phyloP scores from a whole-genome alignment of 1,140 invertebrate genomes.

The Chrysopa pallens region DNA sequence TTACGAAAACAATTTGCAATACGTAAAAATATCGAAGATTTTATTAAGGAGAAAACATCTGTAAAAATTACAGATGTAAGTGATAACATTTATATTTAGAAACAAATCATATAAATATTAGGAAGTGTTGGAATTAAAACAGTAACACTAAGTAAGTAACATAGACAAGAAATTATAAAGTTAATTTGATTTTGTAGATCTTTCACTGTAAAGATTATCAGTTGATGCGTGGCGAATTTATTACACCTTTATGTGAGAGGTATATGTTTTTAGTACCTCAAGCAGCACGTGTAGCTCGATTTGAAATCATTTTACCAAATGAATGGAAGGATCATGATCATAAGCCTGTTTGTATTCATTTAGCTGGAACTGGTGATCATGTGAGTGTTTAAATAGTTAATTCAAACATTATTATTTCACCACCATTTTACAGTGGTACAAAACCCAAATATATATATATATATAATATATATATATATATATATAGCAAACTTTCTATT shows the following conservation, averaged over 20 bases:
- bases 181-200: too few relatives aligned
- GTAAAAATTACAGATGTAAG: conserved; percentile 77
- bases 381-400: conserved; percentile 34
- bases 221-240: conserved; percentile 74
- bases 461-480: too few relatives aligned
- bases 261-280: conserved; percentile 75
- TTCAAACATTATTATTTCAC: not conserved
- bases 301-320: conserved; percentile 70
- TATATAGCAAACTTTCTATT: too few relatives aligned
- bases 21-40: conserved; percentile 60
- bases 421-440: too few relatives aligned
- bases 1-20: conserved; percentile 77
- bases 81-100: conserved; percentile 3
- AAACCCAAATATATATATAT: too few relatives aligned
- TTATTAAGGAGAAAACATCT: conserved; percentile 68
- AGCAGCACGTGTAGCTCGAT: conserved; percentile 62
- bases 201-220: conserved; percentile 54
- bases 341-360: conserved; percentile 80
- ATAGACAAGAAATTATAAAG: too few relatives aligned
- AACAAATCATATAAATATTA: not conserved
- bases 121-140: not conserved
- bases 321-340: conserved; percentile 49
- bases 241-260: conserved; percentile 65
- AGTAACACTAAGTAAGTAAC: not conserved
- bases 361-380: conserved; percentile 97